Base-by-base conservation (phyloP, 2,113 vertebrate genomes). In the Verasper variegatus region DNA sequence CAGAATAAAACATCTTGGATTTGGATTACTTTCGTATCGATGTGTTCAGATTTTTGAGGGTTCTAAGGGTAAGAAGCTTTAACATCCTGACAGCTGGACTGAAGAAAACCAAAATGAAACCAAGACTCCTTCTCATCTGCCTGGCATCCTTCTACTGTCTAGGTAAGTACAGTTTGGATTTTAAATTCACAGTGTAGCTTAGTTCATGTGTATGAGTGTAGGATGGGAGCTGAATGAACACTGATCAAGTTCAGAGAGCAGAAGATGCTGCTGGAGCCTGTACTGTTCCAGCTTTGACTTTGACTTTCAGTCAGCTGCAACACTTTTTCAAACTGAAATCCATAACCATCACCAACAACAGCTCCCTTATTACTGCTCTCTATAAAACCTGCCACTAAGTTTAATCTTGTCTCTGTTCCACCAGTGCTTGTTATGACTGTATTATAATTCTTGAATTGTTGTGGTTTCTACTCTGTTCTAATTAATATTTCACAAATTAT, bases 101-200 rank as follows among this genome's bases (percentile, higher is more conserved):
- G 78, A 87, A 89, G 85, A 80, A 64, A 62, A 82, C 42, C 69
- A 91, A 78, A 59, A 95, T 94, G 92, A 92, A 90, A 81, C 73
- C 85, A 51, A 87, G 87, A 57, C 64, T 90, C 70, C 20, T 91
- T 18, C 71, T 92, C 65, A 37, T n/a, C 59, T 80, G 70, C 74
- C 60, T 93, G 54, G 66, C 85, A 77, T 84, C 74, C 11, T 45
- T 91, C 54, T 65, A 60, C 67, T 87, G 74, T 79, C 86, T 88
- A 27, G 77, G 94, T 95, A 84, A 95, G 94, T 94, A 88, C 1
- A 27, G 2, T 42, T 80, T 4, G 2, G 10, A 6, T 54, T 71
- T 27, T 59, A 5, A 3, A 26, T 49, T n/a, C 2, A 20, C 0
- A 9, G 7, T 40, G n/a, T 58, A 27, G 17, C 2, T 64, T 23